Conservation (phyloP, 2,797 vertebrate genomes). For the Manis javanica region DNA sequence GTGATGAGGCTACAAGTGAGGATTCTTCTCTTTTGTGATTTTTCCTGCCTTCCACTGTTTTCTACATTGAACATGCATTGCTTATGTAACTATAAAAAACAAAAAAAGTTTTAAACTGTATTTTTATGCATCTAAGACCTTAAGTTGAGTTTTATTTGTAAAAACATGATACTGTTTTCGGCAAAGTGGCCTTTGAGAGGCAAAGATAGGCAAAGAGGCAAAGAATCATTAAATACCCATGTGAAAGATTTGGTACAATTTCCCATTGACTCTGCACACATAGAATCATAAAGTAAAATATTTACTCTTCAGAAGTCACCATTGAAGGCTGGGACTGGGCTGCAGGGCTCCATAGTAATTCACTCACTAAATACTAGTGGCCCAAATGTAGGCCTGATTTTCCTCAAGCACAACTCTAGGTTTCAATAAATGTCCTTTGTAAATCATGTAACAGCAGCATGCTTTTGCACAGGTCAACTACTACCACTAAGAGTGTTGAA, state of each 20-base stretch:
- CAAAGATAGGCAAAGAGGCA: not conserved
- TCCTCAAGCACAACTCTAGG: not conserved
- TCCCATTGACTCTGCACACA: not conserved
- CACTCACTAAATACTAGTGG: not conserved
- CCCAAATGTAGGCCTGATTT: slow-evolving; percentile 3
- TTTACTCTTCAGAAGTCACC: too few species aligned
- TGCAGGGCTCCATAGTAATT: not conserved
- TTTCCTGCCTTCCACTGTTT: slow-evolving; percentile 28
- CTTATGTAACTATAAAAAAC: slow-evolving; percentile 7
- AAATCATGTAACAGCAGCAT: not conserved
- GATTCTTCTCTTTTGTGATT: slow-evolving; percentile 10
- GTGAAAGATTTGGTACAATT: slow-evolving; percentile 26
- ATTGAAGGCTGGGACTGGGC: too few species aligned
- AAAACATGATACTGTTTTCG: slow-evolving; percentile 37
- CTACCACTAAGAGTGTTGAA: slow-evolving; percentile 11
- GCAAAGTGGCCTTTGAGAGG: slow-evolving; percentile 1
- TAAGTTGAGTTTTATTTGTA: slow-evolving; percentile 49
- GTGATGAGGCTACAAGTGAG: not conserved
- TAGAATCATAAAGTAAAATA: not conserved
- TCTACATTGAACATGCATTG: slow-evolving; percentile 26
- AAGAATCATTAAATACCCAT: not conserved
- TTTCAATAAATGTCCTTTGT: slow-evolving; percentile 7
- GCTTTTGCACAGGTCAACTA: not conserved
- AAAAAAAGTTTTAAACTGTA: slow-evolving; percentile 26
- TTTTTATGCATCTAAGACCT: slow-evolving; percentile 26